These are phyloP conservation scores for Leptonema lineaticorne DNA, from an alignment of 1,140 invertebrate species.

Conservation along the genomic window DNA sequence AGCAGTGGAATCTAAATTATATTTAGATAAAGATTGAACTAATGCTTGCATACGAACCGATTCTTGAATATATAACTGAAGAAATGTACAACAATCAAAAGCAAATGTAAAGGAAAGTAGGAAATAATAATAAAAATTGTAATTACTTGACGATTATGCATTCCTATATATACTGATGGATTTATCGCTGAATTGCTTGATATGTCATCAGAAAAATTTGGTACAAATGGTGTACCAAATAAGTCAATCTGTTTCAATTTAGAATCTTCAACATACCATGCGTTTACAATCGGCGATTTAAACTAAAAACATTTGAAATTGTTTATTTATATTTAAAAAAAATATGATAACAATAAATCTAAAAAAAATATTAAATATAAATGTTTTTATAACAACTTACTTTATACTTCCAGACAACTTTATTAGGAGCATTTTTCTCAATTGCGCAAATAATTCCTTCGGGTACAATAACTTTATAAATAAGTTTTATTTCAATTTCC, in stretches of 20 bases:
- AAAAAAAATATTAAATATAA: conserved; percentile 22
- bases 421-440: conserved; percentile 56
- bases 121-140: neutral
- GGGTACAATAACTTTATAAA: conserved; percentile 68
- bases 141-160: conserved; percentile 75
- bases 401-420: conserved; percentile 71
- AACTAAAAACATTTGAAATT: conserved; percentile 60
- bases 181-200: conserved; percentile 42
- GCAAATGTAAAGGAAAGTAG: conserved; percentile 18
- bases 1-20: neutral
- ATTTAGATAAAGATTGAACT: conserved; percentile 20
- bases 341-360: neutral
- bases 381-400: conserved; percentile 40
- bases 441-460: conserved; percentile 72
- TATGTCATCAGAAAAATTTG: neutral
- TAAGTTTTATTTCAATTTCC: conserved; percentile 56
- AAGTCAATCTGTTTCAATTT: conserved; percentile 72
- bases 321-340: neutral
- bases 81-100: conserved; percentile 27
- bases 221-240: conserved; percentile 56
- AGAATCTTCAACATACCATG: conserved; percentile 72
- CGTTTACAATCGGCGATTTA: conserved; percentile 78
- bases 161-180: conserved; percentile 81
- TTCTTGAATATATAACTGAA: conserved; percentile 76
- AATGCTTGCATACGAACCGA: conserved; percentile 49